Percentiles rank a stretch among this genome's conserved stretches.
Conservation (phyloP, 2,888 invertebrate genomes). For the Deilephila porcellus region DNA sequence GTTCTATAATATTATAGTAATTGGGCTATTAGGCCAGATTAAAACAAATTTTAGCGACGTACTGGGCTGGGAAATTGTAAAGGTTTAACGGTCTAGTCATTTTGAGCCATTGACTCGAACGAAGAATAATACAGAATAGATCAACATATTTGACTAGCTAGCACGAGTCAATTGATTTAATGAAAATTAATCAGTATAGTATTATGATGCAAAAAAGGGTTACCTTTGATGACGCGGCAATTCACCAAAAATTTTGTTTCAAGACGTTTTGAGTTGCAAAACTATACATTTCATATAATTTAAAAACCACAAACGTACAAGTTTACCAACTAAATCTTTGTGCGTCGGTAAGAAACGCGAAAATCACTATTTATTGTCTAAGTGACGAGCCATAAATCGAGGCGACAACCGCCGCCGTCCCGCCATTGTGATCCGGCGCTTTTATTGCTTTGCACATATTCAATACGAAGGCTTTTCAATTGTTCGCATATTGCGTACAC, state of each 20-base stretch:
- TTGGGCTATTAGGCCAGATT: too few species aligned
- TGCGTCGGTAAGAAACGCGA: constrained; percentile 71
- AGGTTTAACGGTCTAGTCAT: too few species aligned
- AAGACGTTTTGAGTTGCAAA: not conserved
- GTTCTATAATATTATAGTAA: too few species aligned
- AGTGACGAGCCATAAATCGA: constrained; percentile 81
- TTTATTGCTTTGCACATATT: constrained; percentile 45
- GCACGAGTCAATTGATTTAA: too few species aligned
- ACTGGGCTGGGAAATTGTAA: too few species aligned
- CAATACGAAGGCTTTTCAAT: constrained; percentile 45
- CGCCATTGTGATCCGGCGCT: constrained; percentile 65
- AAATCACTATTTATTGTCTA: constrained; percentile 83
- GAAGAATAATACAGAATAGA: too few species aligned
- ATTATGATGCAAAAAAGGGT: too few species aligned
- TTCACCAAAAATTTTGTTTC: not conserved
- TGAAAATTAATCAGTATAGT: too few species aligned
- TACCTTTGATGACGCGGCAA: too few species aligned
- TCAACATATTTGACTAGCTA: too few species aligned
- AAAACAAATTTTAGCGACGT: too few species aligned
- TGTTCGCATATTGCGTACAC: constrained; percentile 36
- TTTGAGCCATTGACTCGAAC: too few species aligned
- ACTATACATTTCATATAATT: not conserved
- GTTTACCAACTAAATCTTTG: constrained; percentile 57
- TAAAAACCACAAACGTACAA: constrained; percentile 22
- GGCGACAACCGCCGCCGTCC: constrained; percentile 58